Conservation (phyloP, 1,140 invertebrate genomes). For the Drosophila yakuba region DNA sequence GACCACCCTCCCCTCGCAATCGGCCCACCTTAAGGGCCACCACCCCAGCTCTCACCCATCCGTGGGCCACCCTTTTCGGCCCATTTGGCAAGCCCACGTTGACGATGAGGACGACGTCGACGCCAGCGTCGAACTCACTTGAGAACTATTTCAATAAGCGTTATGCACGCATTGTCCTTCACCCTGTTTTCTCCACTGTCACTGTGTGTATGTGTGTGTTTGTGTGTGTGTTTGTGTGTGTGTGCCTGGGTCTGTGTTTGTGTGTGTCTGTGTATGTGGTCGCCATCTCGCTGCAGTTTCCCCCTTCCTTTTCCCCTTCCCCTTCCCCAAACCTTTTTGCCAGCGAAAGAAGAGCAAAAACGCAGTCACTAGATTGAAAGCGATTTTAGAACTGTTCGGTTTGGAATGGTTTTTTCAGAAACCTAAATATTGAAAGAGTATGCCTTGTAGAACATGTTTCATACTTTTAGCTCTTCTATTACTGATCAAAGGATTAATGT, state of each 20-base stretch:
- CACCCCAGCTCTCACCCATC: neutral
- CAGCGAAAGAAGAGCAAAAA: constrained; percentile 18
- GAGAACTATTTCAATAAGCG: constrained; percentile 82
- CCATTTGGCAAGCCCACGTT: constrained; percentile 43
- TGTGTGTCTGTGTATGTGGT: constrained; percentile 14
- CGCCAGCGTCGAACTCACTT: constrained; percentile 72
- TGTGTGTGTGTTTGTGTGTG: neutral
- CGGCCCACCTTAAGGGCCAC: neutral
- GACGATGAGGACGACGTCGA: constrained; percentile 44
- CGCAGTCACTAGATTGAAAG: constrained; percentile 11
- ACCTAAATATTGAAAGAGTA: too few relatives aligned
- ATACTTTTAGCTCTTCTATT: too few relatives aligned
- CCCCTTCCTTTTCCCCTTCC: constrained; percentile 3
- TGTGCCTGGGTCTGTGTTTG: neutral
- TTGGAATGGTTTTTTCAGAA: neutral
- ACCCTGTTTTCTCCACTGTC: constrained; percentile 68
- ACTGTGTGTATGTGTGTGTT: constrained; percentile 10
- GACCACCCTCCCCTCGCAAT: too few relatives aligned
- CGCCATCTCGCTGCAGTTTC: constrained; percentile 40
- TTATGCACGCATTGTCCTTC: constrained; percentile 79
- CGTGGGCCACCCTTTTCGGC: neutral
- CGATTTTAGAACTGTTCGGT: neutral
- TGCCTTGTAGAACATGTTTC: too few relatives aligned
- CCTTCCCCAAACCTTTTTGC: constrained; percentile 1
- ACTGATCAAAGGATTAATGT: too few relatives aligned